Conservation (phyloP, 2,113 vertebrate species). For the Pedionomus torquatus region DNA sequence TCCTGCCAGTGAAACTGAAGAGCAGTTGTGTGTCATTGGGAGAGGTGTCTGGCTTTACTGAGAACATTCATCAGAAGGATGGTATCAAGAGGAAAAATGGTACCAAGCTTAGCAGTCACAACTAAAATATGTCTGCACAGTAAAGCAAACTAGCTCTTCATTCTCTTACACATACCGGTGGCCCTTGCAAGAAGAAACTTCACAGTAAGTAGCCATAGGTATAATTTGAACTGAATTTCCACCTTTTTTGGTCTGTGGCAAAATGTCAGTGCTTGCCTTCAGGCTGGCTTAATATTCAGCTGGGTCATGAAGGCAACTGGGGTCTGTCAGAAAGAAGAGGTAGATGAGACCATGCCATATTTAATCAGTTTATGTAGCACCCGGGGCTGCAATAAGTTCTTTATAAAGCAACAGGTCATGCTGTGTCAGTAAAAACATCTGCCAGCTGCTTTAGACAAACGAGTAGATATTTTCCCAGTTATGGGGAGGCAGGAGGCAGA, state of each 20-base stretch:
- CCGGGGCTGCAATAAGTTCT: slow-evolving; percentile 27
- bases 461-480: neutral
- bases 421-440: slow-evolving; percentile 22
- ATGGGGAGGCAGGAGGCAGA: neutral
- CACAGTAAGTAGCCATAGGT: neutral
- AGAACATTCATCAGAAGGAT: neutral
- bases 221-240: slow-evolving; percentile 12
- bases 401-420: slow-evolving; percentile 42
- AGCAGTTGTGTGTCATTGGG: neutral
- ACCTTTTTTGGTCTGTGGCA: slow-evolving; percentile 1
- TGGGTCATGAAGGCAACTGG: slow-evolving; percentile 34
- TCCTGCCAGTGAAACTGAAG: neutral
- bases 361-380: slow-evolving; percentile 55
- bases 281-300: slow-evolving; percentile 44
- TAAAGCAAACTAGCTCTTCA: neutral
- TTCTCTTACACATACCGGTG: neutral
- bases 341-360: slow-evolving; percentile 31
- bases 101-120: neutral
- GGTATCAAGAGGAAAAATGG: neutral
- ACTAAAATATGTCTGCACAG: neutral
- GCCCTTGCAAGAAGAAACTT: slow-evolving; percentile 4
- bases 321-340: slow-evolving; percentile 18
- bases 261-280: slow-evolving; percentile 64
- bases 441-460: slow-evolving; percentile 4
- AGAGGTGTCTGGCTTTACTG: neutral